Conservation (phyloP, 2,797 vertebrate species). For the Eremophila alpestris region DNA sequence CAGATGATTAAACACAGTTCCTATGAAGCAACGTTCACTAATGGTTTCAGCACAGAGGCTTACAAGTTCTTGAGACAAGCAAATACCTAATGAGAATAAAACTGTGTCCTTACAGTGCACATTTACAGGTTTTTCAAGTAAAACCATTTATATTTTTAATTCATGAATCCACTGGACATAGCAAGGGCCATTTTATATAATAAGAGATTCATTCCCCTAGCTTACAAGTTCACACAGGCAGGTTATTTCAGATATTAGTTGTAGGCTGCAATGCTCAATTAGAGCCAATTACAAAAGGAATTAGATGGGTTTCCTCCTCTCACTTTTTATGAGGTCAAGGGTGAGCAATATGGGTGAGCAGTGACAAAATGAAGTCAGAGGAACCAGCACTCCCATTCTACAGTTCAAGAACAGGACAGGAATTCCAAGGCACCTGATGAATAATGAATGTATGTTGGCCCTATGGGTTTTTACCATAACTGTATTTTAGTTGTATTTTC, state of each 20-base stretch:
- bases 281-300: not conserved
- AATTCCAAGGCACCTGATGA: not conserved
- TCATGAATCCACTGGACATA: not conserved
- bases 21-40: not conserved
- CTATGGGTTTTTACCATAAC: not conserved
- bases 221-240: not conserved
- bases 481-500: not conserved
- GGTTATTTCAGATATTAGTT: not conserved
- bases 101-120: accelerated
- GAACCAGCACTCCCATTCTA: not conserved
- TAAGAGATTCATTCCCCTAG: not conserved
- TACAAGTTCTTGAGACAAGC: not conserved
- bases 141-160: not conserved
- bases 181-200: not conserved
- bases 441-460: not conserved
- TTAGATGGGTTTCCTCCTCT: not conserved
- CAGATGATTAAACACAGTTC: not conserved
- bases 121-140: not conserved
- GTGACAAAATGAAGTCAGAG: slow-evolving; percentile 8
- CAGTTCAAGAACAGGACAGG: not conserved
- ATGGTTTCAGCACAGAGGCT: not conserved
- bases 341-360: not conserved
- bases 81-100: slow-evolving; percentile 27
- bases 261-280: not conserved
- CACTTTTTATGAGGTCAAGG: slow-evolving; percentile 4